Base-by-base conservation (phyloP, 2,797 vertebrate genomes). In the Pipistrellus pygmaeus region DNA sequence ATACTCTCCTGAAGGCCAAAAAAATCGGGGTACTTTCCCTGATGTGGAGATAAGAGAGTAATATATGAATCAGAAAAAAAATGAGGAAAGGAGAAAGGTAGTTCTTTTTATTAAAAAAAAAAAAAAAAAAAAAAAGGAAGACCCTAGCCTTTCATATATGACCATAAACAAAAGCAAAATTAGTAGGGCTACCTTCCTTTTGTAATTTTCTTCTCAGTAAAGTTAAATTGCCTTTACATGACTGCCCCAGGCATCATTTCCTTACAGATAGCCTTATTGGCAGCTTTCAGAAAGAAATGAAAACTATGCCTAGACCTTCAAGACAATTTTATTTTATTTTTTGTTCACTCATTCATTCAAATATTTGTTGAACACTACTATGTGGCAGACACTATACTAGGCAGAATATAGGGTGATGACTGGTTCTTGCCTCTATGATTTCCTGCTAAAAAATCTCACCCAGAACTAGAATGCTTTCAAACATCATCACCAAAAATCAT, bases 121-220 rank as follows among this genome's bases (percentile, higher is more conserved):
- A 13, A 46, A 51, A 17, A 53, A 38, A 48, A 76, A 75, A 46
- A 90, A 32, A 38, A 86, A 90, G 53, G 4, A 87, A 80, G n/a
- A 25, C 11, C 21, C 17, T 48, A 44, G 5, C 23, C 4, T 71
- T 30, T 81, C 38, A 55, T 23, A 57, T 48, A 76, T 51, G 25
- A 44, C n/a, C 68, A 81, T 78, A 93, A 85, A 83, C 14, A 69
- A 94, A 75, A 86, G 17, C 60, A 93, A 90, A 93, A 66, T 91
- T 53, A 83, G 10, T 38, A 91, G 13, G 2, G 71, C 20, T 75
- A 44, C 32, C 30, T 85, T 80, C 64, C 53, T 86, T 88, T 71
- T 71, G 57, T 73, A 38, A 75, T 66, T 87, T 81, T 60, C 44
- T 84, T 94, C n/a, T 75, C 53, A 85, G 78, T 46, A 88, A 86